phyloP scores from a whole-genome alignment of 2,113 vertebrate species.

The Lagenorhynchus albirostris region DNA sequence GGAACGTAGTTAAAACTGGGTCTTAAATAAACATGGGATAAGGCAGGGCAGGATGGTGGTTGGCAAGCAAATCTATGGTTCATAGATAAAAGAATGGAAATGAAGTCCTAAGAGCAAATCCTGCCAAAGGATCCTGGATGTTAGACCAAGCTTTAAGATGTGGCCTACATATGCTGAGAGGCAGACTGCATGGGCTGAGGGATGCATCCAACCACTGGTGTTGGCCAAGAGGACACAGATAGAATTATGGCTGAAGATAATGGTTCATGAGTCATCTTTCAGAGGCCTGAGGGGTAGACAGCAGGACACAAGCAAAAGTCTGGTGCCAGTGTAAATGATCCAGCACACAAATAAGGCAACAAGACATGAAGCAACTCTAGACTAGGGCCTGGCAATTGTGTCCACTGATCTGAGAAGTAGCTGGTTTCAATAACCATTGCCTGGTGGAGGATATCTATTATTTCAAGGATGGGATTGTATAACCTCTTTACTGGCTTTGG shows the following conservation, averaged over 20 bases:
- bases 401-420: not conserved
- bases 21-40: not conserved
- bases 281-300: not conserved
- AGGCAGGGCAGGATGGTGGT: not conserved
- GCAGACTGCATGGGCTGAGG: not conserved
- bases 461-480: not conserved
- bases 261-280: not conserved
- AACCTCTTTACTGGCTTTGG: not conserved
- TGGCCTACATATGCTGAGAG: not conserved
- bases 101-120: not conserved
- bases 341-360: not conserved
- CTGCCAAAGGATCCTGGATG: not conserved
- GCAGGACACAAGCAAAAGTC: not conserved
- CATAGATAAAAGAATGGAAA: not conserved
- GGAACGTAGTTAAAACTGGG: not conserved
- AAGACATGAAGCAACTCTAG: not conserved
- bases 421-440: not conserved
- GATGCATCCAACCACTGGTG: not conserved
- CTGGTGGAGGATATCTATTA: not conserved
- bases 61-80: not conserved
- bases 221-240: not conserved
- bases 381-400: not conserved
- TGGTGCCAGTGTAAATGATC: not conserved
- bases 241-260: not conserved
- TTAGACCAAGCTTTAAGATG: not conserved